phyloP scores from a whole-genome alignment of 2,113 vertebrate genomes.

The Myodes glareolus region DNA sequence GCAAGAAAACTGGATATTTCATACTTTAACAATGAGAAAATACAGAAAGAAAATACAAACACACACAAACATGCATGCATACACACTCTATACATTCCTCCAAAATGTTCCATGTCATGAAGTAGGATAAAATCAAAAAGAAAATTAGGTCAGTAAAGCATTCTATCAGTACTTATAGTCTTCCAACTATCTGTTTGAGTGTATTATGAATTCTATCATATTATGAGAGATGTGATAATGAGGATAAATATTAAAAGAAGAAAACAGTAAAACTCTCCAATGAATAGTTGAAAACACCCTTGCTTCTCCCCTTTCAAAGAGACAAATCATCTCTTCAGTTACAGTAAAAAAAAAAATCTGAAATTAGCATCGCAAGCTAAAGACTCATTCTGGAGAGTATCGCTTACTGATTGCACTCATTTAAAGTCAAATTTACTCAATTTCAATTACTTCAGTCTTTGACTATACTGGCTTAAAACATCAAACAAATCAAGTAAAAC shows the following conservation, averaged over 20 bases:
- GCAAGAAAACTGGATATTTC: neutral
- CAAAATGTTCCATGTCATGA: neutral
- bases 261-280: neutral
- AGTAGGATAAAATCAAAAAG: neutral
- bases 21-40: neutral
- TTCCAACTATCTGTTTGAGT: neutral
- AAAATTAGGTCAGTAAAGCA: neutral
- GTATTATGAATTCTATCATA: neutral
- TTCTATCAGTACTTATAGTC: neutral
- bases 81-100: neutral
- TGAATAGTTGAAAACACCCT: neutral
- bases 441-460: slow-evolving; percentile 40
- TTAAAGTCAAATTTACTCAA: slow-evolving; percentile 44
- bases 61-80: neutral
- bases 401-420: neutral
- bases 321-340: neutral
- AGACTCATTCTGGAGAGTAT: neutral
- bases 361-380: slow-evolving; percentile 34
- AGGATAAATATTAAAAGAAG: neutral
- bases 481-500: slow-evolving; percentile 5
- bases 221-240: slow-evolving; percentile 26
- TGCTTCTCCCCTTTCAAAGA: neutral
- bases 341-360: neutral
- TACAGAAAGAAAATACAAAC: neutral
- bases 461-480: neutral